Base-by-base conservation (phyloP, 2,888 invertebrate genomes). In the Mimachlamys varia region DNA sequence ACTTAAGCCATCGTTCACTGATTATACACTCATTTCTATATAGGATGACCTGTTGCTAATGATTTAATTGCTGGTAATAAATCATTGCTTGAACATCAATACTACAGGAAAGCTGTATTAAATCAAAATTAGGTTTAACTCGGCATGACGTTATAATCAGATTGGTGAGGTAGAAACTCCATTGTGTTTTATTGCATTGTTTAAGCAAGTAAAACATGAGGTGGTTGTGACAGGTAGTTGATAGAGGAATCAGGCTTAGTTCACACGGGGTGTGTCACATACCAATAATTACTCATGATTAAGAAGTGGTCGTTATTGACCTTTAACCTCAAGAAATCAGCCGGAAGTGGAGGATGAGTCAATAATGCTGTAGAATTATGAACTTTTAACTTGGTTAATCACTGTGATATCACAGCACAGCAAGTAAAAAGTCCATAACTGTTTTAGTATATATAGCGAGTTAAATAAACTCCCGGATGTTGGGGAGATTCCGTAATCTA, bases 151-250 rank as follows among this genome's bases (percentile, higher is more conserved):
- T n/a, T 62, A 7, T 62, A n/a, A 62, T 62, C 62, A 10, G 62
- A 62, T 62, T 62, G n/a, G n/a, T 62, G 17, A 3, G 62, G 17
- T 22, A 62, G n/a, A 22, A 22, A 22, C 3, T 62, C 62, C 62
- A 62, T 62, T 62, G 62, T 62, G 62, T 62, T 62, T 62, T 10
- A 62, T 62, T 62, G 62, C n/a, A 62, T 62, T 62, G 62, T 22
- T 62, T 5, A 62, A 62, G 62, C n/a, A 62, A 62, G 62, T 62
- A 22, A 22, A 62, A 62, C 17, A 62, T 62, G n/a, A 62, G 17
- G 7, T 62, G 4, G 22, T 22, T 22, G 62, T 22, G 62, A 62
- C 62, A n/a, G 62, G 15, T 22, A n/a, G 19, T 3, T 62, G 62
- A 62, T 62, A 22, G 62, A 22, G 4, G 19, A 62, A 22, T 19